These are phyloP conservation scores for Drosophila ananassae DNA, from an alignment of 1,140 invertebrate species.

Conservation along the genomic window DNA sequence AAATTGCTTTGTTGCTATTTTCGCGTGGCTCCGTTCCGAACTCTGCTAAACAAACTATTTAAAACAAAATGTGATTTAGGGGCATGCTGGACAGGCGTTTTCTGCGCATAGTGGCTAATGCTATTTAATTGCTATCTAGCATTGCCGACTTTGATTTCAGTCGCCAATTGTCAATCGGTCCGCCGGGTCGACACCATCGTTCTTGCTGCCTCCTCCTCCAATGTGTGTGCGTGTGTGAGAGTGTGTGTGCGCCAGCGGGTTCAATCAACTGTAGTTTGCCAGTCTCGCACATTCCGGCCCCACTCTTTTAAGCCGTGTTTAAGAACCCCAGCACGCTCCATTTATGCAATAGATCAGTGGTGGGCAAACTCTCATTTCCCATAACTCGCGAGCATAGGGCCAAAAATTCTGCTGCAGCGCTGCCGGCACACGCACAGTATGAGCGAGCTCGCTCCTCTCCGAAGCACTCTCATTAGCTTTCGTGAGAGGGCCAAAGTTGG, in stretches of 20 bases:
- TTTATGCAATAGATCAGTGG: slow-evolving; percentile 56
- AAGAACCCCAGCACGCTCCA: slow-evolving; percentile 32
- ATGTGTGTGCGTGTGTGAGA: slow-evolving; percentile 13
- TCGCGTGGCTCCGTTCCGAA: slow-evolving; percentile 45
- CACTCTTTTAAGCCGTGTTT: slow-evolving; percentile 28
- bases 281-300: slow-evolving; percentile 25
- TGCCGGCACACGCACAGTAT: no score
- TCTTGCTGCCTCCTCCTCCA: slow-evolving; percentile 16
- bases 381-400: no score
- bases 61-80: slow-evolving; percentile 46
- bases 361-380: no score
- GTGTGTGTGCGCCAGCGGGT: slow-evolving; percentile 44
- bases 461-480: no score
- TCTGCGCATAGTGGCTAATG: slow-evolving; percentile 18
- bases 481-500: no score
- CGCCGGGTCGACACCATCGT: slow-evolving; percentile 20
- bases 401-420: no score
- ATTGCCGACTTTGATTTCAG: slow-evolving; percentile 77
- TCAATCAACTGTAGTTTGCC: slow-evolving; percentile 66
- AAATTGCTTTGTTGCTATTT: slow-evolving; percentile 54
- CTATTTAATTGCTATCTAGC: slow-evolving; percentile 24
- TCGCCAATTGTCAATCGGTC: slow-evolving; percentile 59
- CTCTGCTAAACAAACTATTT: slow-evolving; percentile 22
- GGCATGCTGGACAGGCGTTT: slow-evolving; percentile 21
- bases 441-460: no score